Evolutionary conservation across 2,113 vertebrate genomes (phyloP).

Genomic region (Canis aureus): DNA sequence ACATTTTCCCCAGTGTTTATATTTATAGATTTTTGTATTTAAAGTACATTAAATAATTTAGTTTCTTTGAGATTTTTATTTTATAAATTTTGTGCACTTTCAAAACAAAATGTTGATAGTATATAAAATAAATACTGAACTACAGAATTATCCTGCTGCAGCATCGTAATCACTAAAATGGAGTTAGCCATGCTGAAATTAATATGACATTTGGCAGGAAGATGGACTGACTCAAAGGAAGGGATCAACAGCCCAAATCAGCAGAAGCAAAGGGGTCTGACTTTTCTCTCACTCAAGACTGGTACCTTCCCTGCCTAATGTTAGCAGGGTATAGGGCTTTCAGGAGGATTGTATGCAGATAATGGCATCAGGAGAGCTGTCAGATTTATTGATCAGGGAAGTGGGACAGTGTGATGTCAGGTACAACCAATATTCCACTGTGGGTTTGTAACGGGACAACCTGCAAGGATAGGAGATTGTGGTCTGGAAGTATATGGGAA

Average conservation of each 20-base stretch:
- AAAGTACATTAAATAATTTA: constrained; percentile 38
- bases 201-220: neutral
- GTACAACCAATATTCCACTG: neutral
- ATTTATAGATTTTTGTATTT: neutral
- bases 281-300: neutral
- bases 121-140: constrained; percentile 45
- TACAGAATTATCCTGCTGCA: neutral
- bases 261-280: neutral
- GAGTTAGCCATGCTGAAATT: neutral
- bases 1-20: neutral
- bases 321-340: neutral
- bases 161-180: neutral
- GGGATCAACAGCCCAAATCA: neutral
- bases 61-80: constrained; percentile 36
- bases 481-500: neutral
- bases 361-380: neutral
- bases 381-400: neutral
- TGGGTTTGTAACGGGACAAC: neutral
- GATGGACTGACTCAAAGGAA: neutral
- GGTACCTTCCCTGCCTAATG: neutral
- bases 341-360: neutral
- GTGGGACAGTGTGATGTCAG: neutral
- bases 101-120: constrained; percentile 44
- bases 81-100: constrained; percentile 38
- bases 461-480: neutral